Conservation (phyloP, 2,888 invertebrate species). For the Morinoia aosen region DNA sequence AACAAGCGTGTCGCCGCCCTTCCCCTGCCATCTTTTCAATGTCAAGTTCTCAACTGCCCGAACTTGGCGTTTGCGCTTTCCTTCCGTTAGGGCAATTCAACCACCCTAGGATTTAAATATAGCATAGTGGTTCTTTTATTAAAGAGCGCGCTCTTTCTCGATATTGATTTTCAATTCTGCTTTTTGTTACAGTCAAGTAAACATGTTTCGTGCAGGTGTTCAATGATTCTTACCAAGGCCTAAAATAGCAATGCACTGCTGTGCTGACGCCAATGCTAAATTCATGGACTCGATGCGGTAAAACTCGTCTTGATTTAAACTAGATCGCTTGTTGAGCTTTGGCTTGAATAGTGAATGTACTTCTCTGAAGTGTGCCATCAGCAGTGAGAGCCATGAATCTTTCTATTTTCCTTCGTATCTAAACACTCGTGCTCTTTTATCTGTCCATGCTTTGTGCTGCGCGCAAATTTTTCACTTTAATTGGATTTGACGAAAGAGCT, state of each 20-base stretch:
- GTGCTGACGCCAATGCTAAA: background rate
- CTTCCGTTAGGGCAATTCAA: background rate
- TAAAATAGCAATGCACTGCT: too few relatives aligned
- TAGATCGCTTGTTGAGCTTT: background rate
- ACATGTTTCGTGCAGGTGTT: background rate
- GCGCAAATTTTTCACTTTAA: background rate
- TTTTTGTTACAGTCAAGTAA: background rate
- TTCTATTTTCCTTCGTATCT: background rate
- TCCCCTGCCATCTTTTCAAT: background rate
- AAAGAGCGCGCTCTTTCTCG: background rate
- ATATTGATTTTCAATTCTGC: background rate
- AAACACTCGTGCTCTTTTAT: background rate
- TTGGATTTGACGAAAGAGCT: background rate
- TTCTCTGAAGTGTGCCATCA: background rate
- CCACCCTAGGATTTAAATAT: background rate
- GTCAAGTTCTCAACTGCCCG: background rate
- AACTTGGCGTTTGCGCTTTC: background rate
- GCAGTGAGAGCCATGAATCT: background rate
- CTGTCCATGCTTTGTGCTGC: background rate
- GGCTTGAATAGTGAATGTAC: background rate
- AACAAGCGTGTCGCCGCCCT: background rate
- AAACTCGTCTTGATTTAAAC: background rate
- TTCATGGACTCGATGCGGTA: background rate
- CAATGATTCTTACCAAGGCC: too few relatives aligned
- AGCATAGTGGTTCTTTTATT: background rate